Conservation (phyloP, 2,888 invertebrate species). For the Pycnomerus fuliginosus region DNA sequence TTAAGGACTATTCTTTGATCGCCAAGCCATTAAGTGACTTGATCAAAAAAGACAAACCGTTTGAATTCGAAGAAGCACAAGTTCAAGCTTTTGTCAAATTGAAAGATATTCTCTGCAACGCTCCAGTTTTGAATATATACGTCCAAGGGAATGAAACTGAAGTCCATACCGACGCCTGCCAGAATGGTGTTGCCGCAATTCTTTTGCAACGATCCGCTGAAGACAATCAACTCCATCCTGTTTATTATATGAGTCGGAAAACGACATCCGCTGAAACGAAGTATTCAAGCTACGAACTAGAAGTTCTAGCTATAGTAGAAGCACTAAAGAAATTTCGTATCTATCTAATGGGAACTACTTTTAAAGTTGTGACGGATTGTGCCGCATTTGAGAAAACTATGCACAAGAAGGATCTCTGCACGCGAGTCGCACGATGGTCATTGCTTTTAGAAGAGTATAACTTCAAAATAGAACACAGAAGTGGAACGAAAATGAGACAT, state of each 20-base stretch:
- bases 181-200: conserved; percentile 25
- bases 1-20: conserved; percentile 37
- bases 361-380: conserved; percentile 44
- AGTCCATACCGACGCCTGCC: conserved; percentile 28
- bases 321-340: conserved; percentile 41
- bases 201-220: conserved; percentile 23
- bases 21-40: conserved; percentile 42
- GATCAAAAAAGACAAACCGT: conserved; percentile 25
- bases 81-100: conserved; percentile 21
- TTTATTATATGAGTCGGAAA: conserved; percentile 33
- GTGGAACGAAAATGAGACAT: conserved; percentile 35
- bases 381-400: conserved; percentile 39
- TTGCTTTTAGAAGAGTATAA: conserved; percentile 37
- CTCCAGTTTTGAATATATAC: conserved; percentile 28
- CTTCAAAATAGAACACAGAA: conserved; percentile 36
- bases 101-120: conserved; percentile 17
- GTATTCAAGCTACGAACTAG: conserved; percentile 43
- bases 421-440: conserved; percentile 40
- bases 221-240: conserved; percentile 29
- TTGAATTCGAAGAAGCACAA: conserved; percentile 21
- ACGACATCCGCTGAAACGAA: conserved; percentile 33
- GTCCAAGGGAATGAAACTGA: conserved; percentile 19
- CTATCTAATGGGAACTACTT: conserved; percentile 36
- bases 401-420: conserved; percentile 35
- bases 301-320: conserved; percentile 41